Percentiles rank a stretch among this genome's conserved stretches.
Conservation (phyloP, 2,113 vertebrate species). For the Ploceus nigricollis region DNA sequence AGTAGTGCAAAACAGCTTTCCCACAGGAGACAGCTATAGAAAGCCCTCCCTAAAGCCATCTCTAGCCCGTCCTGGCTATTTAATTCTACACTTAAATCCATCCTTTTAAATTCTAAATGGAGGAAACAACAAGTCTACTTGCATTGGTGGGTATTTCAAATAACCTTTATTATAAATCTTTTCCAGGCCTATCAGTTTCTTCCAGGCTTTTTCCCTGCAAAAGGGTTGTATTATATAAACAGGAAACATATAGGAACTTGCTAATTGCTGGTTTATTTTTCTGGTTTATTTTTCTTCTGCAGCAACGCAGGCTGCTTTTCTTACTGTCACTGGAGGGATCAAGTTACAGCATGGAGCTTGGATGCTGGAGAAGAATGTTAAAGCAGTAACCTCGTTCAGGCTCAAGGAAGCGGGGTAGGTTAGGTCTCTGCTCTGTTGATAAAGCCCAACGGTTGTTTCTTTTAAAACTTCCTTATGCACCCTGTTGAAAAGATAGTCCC, state of each 20-base stretch:
- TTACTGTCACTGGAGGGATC: constrained; percentile 22
- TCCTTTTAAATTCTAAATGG: neutral
- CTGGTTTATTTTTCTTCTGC: constrained; percentile 58
- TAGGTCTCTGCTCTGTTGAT: neutral
- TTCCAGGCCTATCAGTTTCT: constrained; percentile 41
- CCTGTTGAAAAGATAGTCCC: neutral
- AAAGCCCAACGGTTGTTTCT: neutral
- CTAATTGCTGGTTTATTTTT: constrained; percentile 56
- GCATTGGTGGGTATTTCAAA: neutral
- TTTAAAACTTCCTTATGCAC: neutral
- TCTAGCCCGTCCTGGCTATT: neutral
- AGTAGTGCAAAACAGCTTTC: neutral
- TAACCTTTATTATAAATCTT: neutral
- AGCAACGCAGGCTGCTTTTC: constrained; percentile 11
- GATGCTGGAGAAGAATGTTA: neutral
- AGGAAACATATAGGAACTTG: constrained; percentile 60
- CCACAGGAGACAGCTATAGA: neutral
- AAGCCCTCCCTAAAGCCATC: neutral
- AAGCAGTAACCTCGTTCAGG: neutral
- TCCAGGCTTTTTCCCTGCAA: neutral
- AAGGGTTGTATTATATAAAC: constrained; percentile 29
- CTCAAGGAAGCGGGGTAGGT: accelerated
- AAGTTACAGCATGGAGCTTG: neutral
- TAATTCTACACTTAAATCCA: neutral
- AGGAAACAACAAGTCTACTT: neutral